Base-by-base conservation (phyloP, 2,888 invertebrate genomes). In the Scaeva pyrastri region DNA sequence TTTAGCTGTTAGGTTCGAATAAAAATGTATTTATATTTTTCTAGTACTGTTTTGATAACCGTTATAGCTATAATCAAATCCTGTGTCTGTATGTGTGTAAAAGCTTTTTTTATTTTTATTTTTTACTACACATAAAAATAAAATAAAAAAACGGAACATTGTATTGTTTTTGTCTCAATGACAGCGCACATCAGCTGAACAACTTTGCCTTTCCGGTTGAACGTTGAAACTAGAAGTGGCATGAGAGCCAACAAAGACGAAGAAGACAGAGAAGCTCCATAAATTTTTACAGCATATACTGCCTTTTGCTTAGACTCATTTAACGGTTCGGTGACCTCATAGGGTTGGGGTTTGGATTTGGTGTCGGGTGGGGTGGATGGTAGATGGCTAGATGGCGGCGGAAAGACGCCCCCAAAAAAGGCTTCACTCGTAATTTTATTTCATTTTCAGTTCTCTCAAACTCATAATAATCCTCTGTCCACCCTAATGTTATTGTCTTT, bases 1-100 rank as follows among this genome's bases (percentile, higher is more conserved):
- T 73, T 73, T 77, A 85, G 85, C 72, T 72, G 64, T 72, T 85
- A 85, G 60, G 75, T 75, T 84, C 74, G 58, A 68, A 72, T 85
- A 76, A 62, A 45, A 64, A 45, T 52, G 50, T 68, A 78, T 71
- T 75, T 76, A 81, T 85, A 85, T 85, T 85, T 85, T 85, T 81
- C 73, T 85, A 85, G 76, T 56, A 74, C 48, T 74, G 48, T 78
- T 83, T 83, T 70, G 71, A 80, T 84, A 75, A 52, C 73, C 73
- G 36, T 66, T 66, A 48, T 78, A 79, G 71, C 50, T 56, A 77
- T 77, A 82, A 62, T 52, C 16, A 66, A 66, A 66, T 80, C 66
- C 64, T 70, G 62, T 71, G 43, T 78, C 55, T 62, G 60, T 78
- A 41, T 81, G 80, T 72, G 76, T 82, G 56, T 72, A 64, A 71